Conservation (phyloP, 2,113 vertebrate genomes). For the Cyanoderma ruficeps region DNA sequence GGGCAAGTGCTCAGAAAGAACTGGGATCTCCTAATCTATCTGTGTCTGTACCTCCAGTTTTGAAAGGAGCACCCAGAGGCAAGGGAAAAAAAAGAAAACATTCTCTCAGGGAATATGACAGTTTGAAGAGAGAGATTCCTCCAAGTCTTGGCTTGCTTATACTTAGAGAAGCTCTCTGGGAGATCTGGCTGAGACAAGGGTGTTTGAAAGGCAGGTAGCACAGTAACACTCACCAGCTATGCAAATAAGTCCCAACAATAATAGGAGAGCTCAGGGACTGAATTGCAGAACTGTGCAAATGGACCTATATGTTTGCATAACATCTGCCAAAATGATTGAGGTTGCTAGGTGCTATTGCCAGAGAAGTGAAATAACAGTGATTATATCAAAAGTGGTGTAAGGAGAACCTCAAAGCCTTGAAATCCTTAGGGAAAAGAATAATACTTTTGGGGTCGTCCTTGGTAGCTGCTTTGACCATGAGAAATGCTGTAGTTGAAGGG, state of each 20-base stretch:
- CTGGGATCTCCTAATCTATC: neutral
- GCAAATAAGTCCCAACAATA: neutral
- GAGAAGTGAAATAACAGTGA: neutral
- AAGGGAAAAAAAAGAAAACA: neutral
- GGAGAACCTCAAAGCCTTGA: neutral
- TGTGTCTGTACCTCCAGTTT: neutral
- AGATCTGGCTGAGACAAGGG: neutral
- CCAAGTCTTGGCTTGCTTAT: neutral
- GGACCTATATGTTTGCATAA: neutral
- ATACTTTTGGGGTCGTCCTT: neutral
- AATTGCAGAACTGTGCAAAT: neutral
- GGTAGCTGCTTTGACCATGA: neutral
- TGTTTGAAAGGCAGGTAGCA: neutral
- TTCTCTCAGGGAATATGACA: neutral
- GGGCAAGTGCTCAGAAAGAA: neutral
- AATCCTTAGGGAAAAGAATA: neutral
- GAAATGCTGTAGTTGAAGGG: neutral
- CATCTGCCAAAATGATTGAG: neutral
- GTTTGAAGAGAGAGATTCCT: slow-evolving; percentile 2
- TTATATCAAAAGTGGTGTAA: neutral
- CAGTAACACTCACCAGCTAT: neutral
- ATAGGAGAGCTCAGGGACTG: neutral
- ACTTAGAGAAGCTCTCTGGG: neutral
- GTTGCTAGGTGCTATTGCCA: neutral
- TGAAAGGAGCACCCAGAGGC: slow-evolving; percentile 3